phyloP scores from a whole-genome alignment of 2,797 vertebrate genomes.

The Parotocinclus haroldoi region DNA sequence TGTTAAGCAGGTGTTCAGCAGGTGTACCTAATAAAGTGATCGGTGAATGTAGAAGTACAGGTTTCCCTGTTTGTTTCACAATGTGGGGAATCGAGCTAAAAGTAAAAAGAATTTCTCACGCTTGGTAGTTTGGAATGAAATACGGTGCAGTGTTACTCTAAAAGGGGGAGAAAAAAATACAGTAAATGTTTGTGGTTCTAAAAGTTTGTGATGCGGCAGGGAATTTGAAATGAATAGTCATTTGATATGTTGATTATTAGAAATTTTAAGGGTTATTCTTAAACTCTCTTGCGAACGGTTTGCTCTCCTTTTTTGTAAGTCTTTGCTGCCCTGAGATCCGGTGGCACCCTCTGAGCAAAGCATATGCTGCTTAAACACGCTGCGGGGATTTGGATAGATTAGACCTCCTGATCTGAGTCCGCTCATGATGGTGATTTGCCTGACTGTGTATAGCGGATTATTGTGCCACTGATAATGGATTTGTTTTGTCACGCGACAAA shows the following conservation, averaged over 20 bases:
- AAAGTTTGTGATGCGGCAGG: background rate
- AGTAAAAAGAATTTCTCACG: too few species aligned
- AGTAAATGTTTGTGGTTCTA: slow-evolving; percentile 20
- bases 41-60: too few species aligned
- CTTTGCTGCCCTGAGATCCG: slow-evolving; percentile 22
- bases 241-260: background rate
- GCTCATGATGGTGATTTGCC: slow-evolving; percentile 19
- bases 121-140: too few species aligned
- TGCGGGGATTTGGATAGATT: slow-evolving; percentile 37
- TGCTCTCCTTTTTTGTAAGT: background rate
- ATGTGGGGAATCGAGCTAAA: too few species aligned
- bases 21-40: too few species aligned
- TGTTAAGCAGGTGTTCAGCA: too few species aligned
- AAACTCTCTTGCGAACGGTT: background rate
- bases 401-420: slow-evolving; percentile 31
- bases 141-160: too few species aligned
- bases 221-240: background rate
- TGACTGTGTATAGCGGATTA: slow-evolving; percentile 29
- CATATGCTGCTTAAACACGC: slow-evolving; percentile 41
- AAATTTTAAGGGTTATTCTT: background rate
- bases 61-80: too few species aligned
- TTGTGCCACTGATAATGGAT: slow-evolving; percentile 26
- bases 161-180: background rate
- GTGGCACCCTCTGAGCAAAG: slow-evolving; percentile 11
- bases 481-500: background rate